A percentile compares a stretch with the other conserved stretches of the same genome.
Evolutionary conservation across 1,140 invertebrate genomes (phyloP).

Genomic region (Lepidurus apus): DNA sequence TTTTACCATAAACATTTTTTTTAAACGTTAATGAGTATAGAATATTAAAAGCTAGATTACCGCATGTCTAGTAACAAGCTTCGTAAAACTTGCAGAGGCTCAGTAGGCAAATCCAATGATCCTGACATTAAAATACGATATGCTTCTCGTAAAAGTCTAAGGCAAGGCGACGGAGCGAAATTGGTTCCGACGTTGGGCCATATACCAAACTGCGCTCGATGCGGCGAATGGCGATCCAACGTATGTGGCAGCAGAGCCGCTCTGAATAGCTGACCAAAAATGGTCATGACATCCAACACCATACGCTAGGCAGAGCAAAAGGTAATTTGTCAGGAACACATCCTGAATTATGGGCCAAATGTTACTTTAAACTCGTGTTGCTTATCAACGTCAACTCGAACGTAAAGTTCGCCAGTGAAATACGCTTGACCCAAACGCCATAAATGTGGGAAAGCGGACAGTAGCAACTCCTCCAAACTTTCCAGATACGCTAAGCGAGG

Average conservation of each 20-base stretch:
- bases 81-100: conserved; percentile 74
- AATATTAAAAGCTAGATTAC: conserved; percentile 40
- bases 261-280: conserved; percentile 59
- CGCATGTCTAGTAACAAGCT: conserved; percentile 77
- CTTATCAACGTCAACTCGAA: conserved; percentile 61
- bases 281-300: conserved; percentile 59
- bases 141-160: conserved; percentile 25
- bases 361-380: conserved; percentile 64
- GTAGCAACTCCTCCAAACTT: conserved; percentile 62
- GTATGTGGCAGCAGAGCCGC: conserved; percentile 59
- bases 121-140: conserved; percentile 4
- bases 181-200: conserved; percentile 36
- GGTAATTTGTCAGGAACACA: not conserved
- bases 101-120: conserved; percentile 67
- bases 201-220: conserved; percentile 43
- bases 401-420: conserved; percentile 73
- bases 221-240: conserved; percentile 45
- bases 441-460: conserved; percentile 68
- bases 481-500: conserved; percentile 62
- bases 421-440: conserved; percentile 87
- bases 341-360: not conserved
- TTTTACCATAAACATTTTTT: not conserved
- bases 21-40: not conserved
- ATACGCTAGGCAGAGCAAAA: conserved; percentile 49
- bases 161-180: conserved; percentile 19